Evolutionary conservation across 2,113 vertebrate species (phyloP), one percentile per base, ranked within the genome.

Genomic region (Madoqua kirkii): DNA sequence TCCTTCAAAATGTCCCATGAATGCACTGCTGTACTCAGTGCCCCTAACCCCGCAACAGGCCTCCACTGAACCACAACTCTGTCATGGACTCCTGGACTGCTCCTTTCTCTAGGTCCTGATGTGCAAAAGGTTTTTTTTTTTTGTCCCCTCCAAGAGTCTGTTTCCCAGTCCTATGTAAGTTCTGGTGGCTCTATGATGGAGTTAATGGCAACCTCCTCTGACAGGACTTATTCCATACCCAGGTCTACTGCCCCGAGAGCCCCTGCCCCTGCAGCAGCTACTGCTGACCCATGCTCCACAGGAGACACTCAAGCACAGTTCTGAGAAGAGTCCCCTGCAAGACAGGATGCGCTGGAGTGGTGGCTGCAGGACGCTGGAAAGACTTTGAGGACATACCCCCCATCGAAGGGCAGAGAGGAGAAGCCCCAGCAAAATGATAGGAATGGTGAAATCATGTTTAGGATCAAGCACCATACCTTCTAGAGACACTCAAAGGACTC

Each of bases 271-370:
- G 64, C 64, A n/a, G 4, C 8, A 67, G 64, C 33, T 8, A n/a
- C 33, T 67, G 64, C 33, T 67, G 64, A 67, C 33, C 62, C 33
- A 19, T 19, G 19, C 33, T n/a, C 17, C 64, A 67, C 31, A 67
- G 8, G 4, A 67, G 33, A 67, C 33, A n/a, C 33, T 67, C 62
- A 67, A n/a, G 4, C 33, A 67, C 33, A n/a, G 16, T 67, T 5
- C 33, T 67, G 33, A 19, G 64, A 67, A 67, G 16, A n/a, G 33
- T n/a, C 12, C 64, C 64, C 64, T n/a, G 64, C 16, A 67, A 67
- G 33, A 67, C 7, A 67, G 33, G 19, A n/a, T 3, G 31, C 0
- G 0, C 15, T 9, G 7, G 15, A 17, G 31, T 64, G 31, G 62
- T 64, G 62, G 15, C 62, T 64, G 31, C 15, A 64, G 62, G 1